Conservation (phyloP, 2,888 invertebrate genomes). For the Ischnura elegans region DNA sequence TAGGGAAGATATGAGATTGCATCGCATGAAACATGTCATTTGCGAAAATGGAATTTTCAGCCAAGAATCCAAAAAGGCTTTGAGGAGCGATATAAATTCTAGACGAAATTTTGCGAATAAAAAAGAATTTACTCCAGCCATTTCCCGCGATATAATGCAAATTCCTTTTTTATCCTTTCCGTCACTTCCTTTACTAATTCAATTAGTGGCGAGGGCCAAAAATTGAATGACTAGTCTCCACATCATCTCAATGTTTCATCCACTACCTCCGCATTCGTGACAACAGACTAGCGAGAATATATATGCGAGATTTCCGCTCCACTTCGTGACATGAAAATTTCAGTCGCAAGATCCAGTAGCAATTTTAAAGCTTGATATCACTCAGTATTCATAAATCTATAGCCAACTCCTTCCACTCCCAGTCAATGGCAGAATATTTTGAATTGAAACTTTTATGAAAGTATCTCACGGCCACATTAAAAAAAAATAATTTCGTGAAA, state of each 20-base stretch:
- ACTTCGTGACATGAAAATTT: not conserved
- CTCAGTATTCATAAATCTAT: not conserved
- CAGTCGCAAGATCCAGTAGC: not conserved
- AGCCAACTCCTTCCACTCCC: not conserved
- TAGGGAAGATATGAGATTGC: not conserved
- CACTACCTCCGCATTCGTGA: not conserved
- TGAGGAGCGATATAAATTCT: not conserved
- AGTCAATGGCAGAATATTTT: not conserved
- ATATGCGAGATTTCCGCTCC: not conserved
- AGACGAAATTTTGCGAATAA: not conserved
- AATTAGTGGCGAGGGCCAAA: not conserved
- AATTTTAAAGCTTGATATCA: not conserved
- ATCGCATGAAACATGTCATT: not conserved
- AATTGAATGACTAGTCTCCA: not conserved
- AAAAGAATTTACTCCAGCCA: not conserved
- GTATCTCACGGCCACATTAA: no score
- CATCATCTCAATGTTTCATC: not conserved
- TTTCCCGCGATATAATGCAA: constrained; percentile 4
- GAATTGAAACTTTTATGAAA: not conserved
- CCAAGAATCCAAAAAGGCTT: not conserved
- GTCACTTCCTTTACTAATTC: not conserved
- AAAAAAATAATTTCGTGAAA: no score
- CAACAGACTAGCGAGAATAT: not conserved
- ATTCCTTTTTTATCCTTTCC: not conserved
- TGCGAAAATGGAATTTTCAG: constrained; percentile 21